Evolutionary conservation across 2,113 vertebrate species (phyloP), one percentile per base, ranked within the genome.

Genomic region (Psettodes erumei): DNA sequence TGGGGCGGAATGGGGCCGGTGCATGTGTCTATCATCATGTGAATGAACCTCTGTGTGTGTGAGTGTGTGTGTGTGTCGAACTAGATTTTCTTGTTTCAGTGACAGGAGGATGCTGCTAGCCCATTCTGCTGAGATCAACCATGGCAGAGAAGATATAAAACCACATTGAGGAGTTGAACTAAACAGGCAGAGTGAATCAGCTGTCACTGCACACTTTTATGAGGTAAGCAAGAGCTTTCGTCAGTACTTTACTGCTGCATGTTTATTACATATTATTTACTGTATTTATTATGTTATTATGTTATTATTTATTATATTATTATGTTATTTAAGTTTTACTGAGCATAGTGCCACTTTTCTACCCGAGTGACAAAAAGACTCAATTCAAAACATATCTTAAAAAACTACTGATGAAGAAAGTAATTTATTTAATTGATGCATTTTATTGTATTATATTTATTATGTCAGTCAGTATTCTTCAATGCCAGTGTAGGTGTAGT

Each of bases 221-320:
- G 3, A 58, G 76, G 82, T 84, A 71, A 76, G 82, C 5, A 0
- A 37, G 5, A 1, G 0, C 40, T 40, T 58, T 68, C 1, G 15
- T 32, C 19, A 19, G 2, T 18, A 18, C 15, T 37, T 3, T 13
- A 11, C 2, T 1, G 3, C 3, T 55, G 9, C 2, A 10, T 21
- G 25, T 55, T 28, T 16, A 23, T 55, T 23, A 66, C 4, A 50
- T n/a, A n/a, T n/a, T n/a, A n/a, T n/a, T n/a, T n/a, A n/a, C n/a
- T n/a, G n/a, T n/a, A n/a, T n/a, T n/a, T n/a, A n/a, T n/a, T n/a
- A n/a, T n/a, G n/a, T n/a, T n/a, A n/a, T n/a, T n/a, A n/a, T n/a
- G n/a, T n/a, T n/a, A n/a, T n/a, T n/a, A n/a, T n/a, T n/a, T n/a
- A n/a, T n/a, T n/a, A n/a, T n/a, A n/a, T n/a, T n/a, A n/a, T n/a